These are phyloP conservation scores for Acleris sparsana DNA, from an alignment of 2,888 invertebrate species.

Conservation along the genomic window DNA sequence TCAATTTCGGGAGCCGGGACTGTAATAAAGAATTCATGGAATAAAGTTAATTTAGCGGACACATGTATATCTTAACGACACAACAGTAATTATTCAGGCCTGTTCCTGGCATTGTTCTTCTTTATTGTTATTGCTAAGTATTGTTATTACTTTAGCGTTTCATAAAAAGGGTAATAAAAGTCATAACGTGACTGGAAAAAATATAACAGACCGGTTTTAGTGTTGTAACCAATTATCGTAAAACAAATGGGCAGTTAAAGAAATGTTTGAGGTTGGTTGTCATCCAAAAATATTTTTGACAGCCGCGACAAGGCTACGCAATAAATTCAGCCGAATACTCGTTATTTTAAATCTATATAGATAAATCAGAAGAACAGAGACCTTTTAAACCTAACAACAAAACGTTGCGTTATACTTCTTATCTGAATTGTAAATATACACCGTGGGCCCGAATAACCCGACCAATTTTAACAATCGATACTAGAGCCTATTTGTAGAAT, in stretches of 20 bases:
- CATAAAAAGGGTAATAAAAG: slow-evolving; percentile 29
- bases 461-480: no score
- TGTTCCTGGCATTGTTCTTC: slow-evolving; percentile 34
- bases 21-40: slow-evolving; percentile 59
- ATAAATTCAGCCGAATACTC: background rate
- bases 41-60: slow-evolving; percentile 54
- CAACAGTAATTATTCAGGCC: slow-evolving; percentile 51
- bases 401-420: no score
- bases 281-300: background rate
- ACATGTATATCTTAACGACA: slow-evolving; percentile 45
- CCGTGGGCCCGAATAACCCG: no score
- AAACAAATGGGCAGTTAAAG: slow-evolving; percentile 20
- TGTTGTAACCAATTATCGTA: slow-evolving; percentile 35
- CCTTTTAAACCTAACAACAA: no score
- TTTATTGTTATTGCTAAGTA: slow-evolving; percentile 33
- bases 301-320: background rate
- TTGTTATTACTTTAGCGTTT: slow-evolving; percentile 34
- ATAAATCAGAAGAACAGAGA: no score
- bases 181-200: slow-evolving; percentile 20
- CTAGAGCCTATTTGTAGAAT: no score
- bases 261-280: slow-evolving; percentile 4
- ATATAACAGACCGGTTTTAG: slow-evolving; percentile 28
- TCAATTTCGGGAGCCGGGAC: slow-evolving; percentile 48
- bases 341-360: no score
- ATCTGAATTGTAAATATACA: no score